These are phyloP conservation scores for Eupsilia transversa DNA, from an alignment of 2,888 invertebrate species.

Conservation along the genomic window DNA sequence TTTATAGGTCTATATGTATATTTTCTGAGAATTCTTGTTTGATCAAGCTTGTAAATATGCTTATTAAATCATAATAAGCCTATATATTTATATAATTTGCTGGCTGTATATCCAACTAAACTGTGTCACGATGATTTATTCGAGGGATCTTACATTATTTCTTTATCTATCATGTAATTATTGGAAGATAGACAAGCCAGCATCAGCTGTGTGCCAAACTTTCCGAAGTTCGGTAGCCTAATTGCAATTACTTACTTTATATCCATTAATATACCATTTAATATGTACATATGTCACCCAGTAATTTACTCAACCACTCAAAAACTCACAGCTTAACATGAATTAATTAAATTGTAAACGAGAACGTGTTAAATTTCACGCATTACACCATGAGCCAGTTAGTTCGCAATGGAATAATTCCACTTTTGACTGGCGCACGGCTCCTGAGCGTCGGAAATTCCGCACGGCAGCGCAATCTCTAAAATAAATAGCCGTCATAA, in stretches of 20 bases:
- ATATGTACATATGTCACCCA: conserved; percentile 15
- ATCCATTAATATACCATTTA: too few relatives aligned
- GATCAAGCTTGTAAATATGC: neutral
- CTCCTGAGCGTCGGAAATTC: conserved; percentile 49
- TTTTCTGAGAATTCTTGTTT: neutral
- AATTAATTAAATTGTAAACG: conserved; percentile 52
- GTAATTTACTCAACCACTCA: conserved; percentile 42
- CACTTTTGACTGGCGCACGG: conserved; percentile 51
- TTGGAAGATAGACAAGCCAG: neutral
- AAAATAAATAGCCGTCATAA: conserved; percentile 77
- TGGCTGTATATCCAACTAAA: neutral
- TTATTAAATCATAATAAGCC: too few relatives aligned
- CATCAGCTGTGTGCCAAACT: neutral
- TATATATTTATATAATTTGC: too few relatives aligned
- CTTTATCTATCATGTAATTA: neutral
- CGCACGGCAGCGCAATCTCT: conserved; percentile 70
- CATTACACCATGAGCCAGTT: conserved; percentile 42
- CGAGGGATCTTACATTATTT: neutral
- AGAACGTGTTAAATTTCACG: conserved; percentile 39
- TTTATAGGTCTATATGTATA: too few relatives aligned
- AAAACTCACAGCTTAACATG: conserved; percentile 28
- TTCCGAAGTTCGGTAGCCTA: neutral
- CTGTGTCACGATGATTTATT: neutral
- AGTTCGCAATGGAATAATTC: conserved; percentile 52
- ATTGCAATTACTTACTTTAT: neutral